Evolutionary conservation across 2,797 vertebrate species (phyloP), one percentile per base, ranked within the genome.

Genomic region (Eulemur albifrons): DNA sequence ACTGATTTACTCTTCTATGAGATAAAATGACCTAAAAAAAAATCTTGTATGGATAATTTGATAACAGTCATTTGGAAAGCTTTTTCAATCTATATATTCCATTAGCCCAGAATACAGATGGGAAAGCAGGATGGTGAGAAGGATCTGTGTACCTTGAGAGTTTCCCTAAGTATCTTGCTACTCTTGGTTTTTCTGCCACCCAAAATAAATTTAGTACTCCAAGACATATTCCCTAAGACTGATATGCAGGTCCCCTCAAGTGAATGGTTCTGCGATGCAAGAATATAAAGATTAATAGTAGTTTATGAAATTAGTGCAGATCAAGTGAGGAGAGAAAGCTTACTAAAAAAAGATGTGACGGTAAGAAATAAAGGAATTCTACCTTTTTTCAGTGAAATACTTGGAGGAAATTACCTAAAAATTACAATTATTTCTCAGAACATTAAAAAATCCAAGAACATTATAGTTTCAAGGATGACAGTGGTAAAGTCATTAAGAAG

Each of bases 221-320:
- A 69, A 45, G 54, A 79, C 14, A 12, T 82, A n/a, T 35, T 54
- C n/a, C 20, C 27, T 45, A 63, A 52, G 81, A 57, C 50, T 59
- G 72, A 63, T n/a, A 90, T 18, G n/a, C 20, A 84, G 54, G 45
- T 87, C 35, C 43, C 32, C 73, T 87, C 20, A 45, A 35, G 1
- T 85, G 23, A 63, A 57, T 73, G 48, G 35, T 43, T 48, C 38
- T 93, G 25, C 48, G 73, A 91, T 0, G 9, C 32, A 72, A 93
- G 57, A 88, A 67, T 72, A 76, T 0, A 94, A 81, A 21, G 48
- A 70, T 63, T 94, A 88, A 48, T 30, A 92, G 73, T 7, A 59
- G 6, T 20, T 93, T 85, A 87, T 52, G 52, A 92, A 83, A 70
- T 95, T 67, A 90, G 30, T 95, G 73, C 21, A 90, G 38, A 90